These are phyloP conservation scores for Lucilia sericata DNA, from an alignment of 1,140 invertebrate species.

Conservation along the genomic window DNA sequence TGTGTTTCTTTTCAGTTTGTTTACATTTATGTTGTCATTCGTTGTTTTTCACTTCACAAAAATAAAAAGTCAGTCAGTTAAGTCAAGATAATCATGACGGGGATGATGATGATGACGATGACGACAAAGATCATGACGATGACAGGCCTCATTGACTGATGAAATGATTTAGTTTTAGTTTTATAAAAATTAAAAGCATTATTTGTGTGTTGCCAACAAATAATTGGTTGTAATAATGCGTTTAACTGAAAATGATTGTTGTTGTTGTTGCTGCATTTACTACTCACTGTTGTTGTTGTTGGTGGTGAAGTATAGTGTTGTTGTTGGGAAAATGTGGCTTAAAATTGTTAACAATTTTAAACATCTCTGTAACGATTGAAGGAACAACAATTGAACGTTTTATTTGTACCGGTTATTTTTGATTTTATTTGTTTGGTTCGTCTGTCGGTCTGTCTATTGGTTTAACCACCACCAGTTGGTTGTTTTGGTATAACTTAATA, in stretches of 20 bases:
- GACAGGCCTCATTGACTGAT: conserved; percentile 22
- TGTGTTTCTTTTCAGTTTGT: neutral
- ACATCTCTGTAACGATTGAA: neutral
- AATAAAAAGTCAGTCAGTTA: neutral
- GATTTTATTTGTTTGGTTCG: neutral
- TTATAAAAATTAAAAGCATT: neutral
- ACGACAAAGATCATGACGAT: neutral
- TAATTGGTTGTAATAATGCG: conserved; percentile 22
- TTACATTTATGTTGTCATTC: neutral
- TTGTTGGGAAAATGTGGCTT: neutral
- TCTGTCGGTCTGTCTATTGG: neutral
- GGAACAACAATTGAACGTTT: neutral
- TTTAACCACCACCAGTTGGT: neutral
- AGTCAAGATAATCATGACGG: neutral
- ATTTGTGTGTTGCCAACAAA: conserved; percentile 15
- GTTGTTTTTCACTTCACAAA: neutral
- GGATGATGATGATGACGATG: neutral
- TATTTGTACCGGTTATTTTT: neutral
- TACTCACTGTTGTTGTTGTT: neutral
- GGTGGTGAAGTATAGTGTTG: neutral
- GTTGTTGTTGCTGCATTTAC: neutral
- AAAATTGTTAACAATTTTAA: conserved; percentile 10
- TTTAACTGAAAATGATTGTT: neutral
- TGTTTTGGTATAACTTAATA: neutral
- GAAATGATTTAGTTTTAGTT: conserved; percentile 20